Evolutionary conservation across 2,888 invertebrate species (phyloP).

Genomic region (Leptinotarsa juncta): DNA sequence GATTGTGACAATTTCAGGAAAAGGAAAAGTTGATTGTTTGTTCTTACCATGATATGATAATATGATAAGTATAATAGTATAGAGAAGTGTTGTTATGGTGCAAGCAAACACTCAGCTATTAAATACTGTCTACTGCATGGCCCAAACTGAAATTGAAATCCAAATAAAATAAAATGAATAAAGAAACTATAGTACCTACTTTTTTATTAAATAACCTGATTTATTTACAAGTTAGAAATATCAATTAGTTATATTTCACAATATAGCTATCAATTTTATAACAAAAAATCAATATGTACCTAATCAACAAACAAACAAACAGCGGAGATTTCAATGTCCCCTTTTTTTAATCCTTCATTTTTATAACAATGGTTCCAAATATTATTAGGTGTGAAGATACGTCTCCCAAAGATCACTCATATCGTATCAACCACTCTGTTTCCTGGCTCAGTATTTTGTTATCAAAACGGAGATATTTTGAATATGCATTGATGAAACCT

Average conservation of each 20-base stretch:
- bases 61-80: too few relatives aligned
- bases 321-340: background rate
- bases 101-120: too few relatives aligned
- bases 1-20: too few relatives aligned
- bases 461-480: too few relatives aligned
- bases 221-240: conserved; percentile 9
- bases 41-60: too few relatives aligned
- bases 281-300: background rate
- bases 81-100: too few relatives aligned
- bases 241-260: background rate
- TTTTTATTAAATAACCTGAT: background rate
- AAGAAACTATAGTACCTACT: background rate
- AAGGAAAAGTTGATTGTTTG: too few relatives aligned
- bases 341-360: background rate
- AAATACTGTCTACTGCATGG: too few relatives aligned
- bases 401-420: background rate
- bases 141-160: too few relatives aligned
- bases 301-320: background rate
- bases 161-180: background rate
- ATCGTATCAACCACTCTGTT: background rate
- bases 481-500: too few relatives aligned
- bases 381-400: background rate
- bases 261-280: conserved; percentile 1
- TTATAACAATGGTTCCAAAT: background rate
- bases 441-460: background rate